Base-by-base conservation (phyloP, 2,888 invertebrate genomes). In the Mesorhabditis belari region DNA sequence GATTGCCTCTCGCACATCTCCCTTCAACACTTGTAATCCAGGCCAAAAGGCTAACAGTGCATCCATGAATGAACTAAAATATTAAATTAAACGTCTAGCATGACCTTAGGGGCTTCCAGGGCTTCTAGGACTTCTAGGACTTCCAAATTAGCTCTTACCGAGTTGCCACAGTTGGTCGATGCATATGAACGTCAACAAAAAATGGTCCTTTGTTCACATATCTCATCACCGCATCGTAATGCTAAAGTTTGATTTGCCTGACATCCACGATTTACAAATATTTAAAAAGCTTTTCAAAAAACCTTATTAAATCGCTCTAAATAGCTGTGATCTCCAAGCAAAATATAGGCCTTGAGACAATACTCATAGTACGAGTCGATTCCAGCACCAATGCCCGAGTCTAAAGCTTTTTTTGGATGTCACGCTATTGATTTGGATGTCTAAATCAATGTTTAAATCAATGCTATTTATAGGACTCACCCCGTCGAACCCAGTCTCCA, bases 331-430 rank as follows among this genome's bases (percentile, higher is more conserved):
- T 98, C 95, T 5, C 86, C 85, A 5, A 98, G 86, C 59, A 98
- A 85, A 69, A 98, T 91, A 83, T 96, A 98, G 0, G 94, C 93
- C 83, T 98, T 98, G 28, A 98, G 86, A 69, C 93, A 90, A 83
- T 98, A 98, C 83, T 98, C 96, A 81, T 96, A 98, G 83, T 98
- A 98, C 0, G 94, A 94, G 83, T 98, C 96, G 73, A 96, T 94
- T 26, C 96, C 96, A 17, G 96, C 96, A n/a, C 96, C 96, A 5
- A 98, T 92, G 1, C 96, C 94, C 1, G 93, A 91, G 82, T 96
- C 95, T 85, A 77, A 57, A 70, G 35, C 6, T n/a, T n/a, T n/a
- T n/a, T n/a, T n/a, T n/a, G n/a, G n/a, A n/a, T n/a, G n/a, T n/a
- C n/a, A n/a, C n/a, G n/a, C n/a, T n/a, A n/a, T n/a, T n/a, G n/a